Evolutionary conservation across 2,113 vertebrate species (phyloP).

Genomic region (Strigops habroptila): DNA sequence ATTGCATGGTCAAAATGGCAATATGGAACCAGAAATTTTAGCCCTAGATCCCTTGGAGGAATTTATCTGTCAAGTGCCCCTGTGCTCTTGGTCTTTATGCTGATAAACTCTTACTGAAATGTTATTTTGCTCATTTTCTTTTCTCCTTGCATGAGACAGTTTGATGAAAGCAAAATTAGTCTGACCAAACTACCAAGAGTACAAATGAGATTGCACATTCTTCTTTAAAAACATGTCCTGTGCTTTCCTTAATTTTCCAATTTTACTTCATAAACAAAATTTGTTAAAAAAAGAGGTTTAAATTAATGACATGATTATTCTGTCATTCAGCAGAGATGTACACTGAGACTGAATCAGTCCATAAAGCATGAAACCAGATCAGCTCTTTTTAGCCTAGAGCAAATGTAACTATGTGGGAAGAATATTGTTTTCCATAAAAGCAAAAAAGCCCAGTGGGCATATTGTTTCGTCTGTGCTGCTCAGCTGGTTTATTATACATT

Average conservation of each 20-base stretch:
- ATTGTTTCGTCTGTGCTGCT: not conserved
- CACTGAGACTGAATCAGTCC: not conserved
- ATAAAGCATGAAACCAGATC: not conserved
- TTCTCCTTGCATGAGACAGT: constrained; percentile 72
- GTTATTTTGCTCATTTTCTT: constrained; percentile 10
- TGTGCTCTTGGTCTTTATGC: constrained; percentile 18
- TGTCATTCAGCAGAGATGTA: not conserved
- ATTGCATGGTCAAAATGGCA: constrained; percentile 61
- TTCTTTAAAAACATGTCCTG: not conserved
- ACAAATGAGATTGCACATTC: not conserved
- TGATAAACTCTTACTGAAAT: constrained; percentile 64
- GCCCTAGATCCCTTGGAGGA: constrained; percentile 29
- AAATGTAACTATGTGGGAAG: not conserved
- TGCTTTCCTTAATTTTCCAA: not conserved
- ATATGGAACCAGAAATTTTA: constrained; percentile 44
- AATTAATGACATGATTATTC: not conserved
- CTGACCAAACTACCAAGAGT: not conserved
- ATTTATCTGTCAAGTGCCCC: constrained; percentile 48
- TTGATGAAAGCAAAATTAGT: constrained; percentile 46
- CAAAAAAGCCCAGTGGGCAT: not conserved
- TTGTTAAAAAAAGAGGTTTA: not conserved
- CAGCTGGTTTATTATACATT: not conserved
- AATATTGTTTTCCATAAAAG: not conserved
- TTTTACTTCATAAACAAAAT: constrained; percentile 2
- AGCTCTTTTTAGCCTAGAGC: not conserved